phyloP scores from a whole-genome alignment of 2,888 invertebrate species.

The Drosophila niveifrons region DNA sequence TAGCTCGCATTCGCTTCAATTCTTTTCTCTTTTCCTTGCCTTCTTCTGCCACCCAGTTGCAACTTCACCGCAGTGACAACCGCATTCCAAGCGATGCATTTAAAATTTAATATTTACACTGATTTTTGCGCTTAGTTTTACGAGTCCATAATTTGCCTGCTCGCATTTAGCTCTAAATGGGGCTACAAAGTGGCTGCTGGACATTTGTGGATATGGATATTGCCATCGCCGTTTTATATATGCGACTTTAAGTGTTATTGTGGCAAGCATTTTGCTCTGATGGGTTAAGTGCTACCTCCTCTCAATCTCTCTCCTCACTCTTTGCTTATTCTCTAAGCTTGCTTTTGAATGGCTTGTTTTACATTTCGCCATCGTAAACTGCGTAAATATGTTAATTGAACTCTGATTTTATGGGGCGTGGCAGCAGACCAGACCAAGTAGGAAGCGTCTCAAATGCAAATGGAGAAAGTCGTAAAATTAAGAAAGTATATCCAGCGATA shows the following conservation, averaged over 20 bases:
- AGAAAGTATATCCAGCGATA: background rate
- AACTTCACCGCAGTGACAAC: background rate
- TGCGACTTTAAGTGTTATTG: constrained; percentile 72
- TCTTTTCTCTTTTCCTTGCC: background rate
- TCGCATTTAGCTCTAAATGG: constrained; percentile 76
- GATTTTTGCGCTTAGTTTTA: constrained; percentile 58
- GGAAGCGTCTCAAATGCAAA: constrained; percentile 16
- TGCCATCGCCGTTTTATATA: constrained; percentile 18
- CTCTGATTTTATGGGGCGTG: constrained; percentile 51
- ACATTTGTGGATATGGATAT: constrained; percentile 21
- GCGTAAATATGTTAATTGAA: constrained; percentile 72
- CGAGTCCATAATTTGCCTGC: constrained; percentile 70
- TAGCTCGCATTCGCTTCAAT: constrained; percentile 40
- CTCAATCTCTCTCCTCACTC: constrained; percentile 1
- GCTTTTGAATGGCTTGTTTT: constrained; percentile 51
- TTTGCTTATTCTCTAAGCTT: constrained; percentile 28
- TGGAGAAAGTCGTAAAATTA: background rate
- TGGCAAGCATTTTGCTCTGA: constrained; percentile 41
- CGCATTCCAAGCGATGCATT: constrained; percentile 34
- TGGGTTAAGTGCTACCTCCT: constrained; percentile 47
- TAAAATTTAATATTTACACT: constrained; percentile 64
- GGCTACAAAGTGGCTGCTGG: constrained; percentile 64
- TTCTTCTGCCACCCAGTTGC: constrained; percentile 34
- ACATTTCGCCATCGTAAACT: constrained; percentile 65
- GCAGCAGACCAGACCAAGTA: constrained; percentile 16